Conservation (phyloP, 2,113 vertebrate species). For the Pygoscelis adeliae region DNA sequence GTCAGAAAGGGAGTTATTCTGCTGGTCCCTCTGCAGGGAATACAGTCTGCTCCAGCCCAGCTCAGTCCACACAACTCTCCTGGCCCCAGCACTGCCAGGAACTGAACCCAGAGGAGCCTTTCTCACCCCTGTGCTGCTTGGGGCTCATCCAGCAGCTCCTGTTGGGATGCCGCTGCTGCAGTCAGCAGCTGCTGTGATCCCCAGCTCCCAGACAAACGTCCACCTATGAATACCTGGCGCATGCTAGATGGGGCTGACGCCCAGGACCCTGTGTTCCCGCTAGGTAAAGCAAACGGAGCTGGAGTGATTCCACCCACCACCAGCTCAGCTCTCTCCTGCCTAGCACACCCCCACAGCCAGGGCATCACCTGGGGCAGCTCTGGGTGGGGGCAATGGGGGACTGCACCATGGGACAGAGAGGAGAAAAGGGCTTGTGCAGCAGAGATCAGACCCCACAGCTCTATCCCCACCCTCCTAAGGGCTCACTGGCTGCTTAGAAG, state of each 20-base stretch:
- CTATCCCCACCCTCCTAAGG: not conserved
- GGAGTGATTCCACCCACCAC: not conserved
- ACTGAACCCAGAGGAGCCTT: not conserved
- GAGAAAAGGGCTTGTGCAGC: not conserved
- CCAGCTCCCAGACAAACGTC: not conserved
- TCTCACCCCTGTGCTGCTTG: not conserved
- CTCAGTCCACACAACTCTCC: not conserved
- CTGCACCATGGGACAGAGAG: accelerated
- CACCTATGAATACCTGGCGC: not conserved
- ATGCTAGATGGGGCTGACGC: no score
- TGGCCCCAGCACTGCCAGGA: not conserved
- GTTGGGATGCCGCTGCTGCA: not conserved
- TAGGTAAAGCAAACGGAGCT: not conserved
- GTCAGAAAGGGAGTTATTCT: not conserved
- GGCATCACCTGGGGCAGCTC: not conserved
- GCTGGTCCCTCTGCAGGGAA: not conserved
- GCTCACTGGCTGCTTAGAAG: not conserved
- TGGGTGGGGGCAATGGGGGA: not conserved
- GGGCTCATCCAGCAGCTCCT: not conserved
- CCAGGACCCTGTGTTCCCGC: not conserved
- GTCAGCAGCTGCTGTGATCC: not conserved
- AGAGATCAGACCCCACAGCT: not conserved
- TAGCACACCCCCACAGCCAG: not conserved
- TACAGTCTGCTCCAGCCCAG: not conserved
- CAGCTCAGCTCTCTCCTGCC: not conserved